Conservation (phyloP, 2,113 vertebrate genomes). For the Spermophilus dauricus region DNA sequence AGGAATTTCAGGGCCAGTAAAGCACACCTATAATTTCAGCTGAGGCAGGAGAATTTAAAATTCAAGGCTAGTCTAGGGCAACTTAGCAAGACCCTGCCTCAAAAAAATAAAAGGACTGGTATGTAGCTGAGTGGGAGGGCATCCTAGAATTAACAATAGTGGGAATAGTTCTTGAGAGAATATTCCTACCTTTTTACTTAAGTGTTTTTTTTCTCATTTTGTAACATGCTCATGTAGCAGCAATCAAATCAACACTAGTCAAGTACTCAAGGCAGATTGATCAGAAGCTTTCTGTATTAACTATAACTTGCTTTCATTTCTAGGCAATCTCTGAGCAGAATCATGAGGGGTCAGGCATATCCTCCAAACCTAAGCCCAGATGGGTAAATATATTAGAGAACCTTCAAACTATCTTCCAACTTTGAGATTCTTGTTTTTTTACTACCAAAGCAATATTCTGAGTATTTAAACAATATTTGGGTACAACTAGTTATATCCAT, state of each 20-base stretch:
- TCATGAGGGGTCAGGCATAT: background rate
- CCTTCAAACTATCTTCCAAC: background rate
- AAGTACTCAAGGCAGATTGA: background rate
- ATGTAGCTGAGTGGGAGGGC: no score
- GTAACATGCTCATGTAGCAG: background rate
- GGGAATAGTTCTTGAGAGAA: background rate
- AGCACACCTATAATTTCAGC: no score
- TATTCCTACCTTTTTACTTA: background rate
- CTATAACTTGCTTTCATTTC: background rate
- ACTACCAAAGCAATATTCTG: slow-evolving; percentile 15
- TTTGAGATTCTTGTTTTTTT: background rate
- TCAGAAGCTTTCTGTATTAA: background rate
- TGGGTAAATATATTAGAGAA: background rate
- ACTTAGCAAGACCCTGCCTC: no score
- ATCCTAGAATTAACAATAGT: slow-evolving; percentile 1
- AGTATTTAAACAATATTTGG: background rate
- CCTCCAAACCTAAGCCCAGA: slow-evolving; percentile 29
- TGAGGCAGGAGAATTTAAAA: no score
- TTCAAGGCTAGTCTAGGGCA: no score
- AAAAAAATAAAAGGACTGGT: no score
- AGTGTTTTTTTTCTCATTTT: background rate
- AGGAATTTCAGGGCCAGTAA: no score
- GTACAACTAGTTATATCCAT: slow-evolving; percentile 28
- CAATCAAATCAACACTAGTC: slow-evolving; percentile 16
- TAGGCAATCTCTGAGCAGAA: background rate